Evolutionary conservation across 2,113 vertebrate genomes (phyloP), one percentile per base, ranked within the genome.

Genomic region (Colossoma macropomum): DNA sequence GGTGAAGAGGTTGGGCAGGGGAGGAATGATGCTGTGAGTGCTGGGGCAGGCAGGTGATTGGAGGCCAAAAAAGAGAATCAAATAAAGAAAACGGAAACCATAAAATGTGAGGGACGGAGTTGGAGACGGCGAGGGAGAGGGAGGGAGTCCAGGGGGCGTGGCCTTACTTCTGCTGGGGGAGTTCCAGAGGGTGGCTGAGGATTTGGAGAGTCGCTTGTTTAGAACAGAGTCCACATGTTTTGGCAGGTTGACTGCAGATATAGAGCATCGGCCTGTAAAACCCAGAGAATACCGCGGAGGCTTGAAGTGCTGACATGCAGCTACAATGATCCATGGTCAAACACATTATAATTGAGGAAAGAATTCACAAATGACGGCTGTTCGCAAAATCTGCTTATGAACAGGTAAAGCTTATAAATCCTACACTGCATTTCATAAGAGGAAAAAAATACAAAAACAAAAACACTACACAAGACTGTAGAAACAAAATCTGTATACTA

Each of bases 131-230:
- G 63, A 85, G 75, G 74, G n/a, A 85, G 71, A 32, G 88, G 86
- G 48, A 79, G 63, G n/a, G 23, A 34, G 66, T 68, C 50, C 41
- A 85, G 90, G 88, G 89, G 78, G 81, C 83, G 81, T 87, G 82
- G 94, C 92, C 98, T 98, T 99, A 99, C 97, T 99, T 99, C 97
- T 98, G 96, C 95, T 96, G 94, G 98, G 98, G 89, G 98, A 98
- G 94, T 96, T 99, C 98, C 98, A 99, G 92, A 99, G 96, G 84
- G 98, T 99, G 93, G 97, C 97, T 5, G 98, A 99, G 94, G 97
- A 99, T 95, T 99, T 99, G 96, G 98, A 99, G 95, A 99, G 97
- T 89, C 98, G 95, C 95, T 99, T 99, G 97, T 97, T 98, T 96
- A 99, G 95, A 94, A 97, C 97, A 94, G 96, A 96, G 93, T 99